A percentile compares a stretch with the other conserved stretches of the same genome.
These are phyloP conservation scores for Triplophysa rosa DNA, from an alignment of 2,113 vertebrate species.

Conservation along the genomic window DNA sequence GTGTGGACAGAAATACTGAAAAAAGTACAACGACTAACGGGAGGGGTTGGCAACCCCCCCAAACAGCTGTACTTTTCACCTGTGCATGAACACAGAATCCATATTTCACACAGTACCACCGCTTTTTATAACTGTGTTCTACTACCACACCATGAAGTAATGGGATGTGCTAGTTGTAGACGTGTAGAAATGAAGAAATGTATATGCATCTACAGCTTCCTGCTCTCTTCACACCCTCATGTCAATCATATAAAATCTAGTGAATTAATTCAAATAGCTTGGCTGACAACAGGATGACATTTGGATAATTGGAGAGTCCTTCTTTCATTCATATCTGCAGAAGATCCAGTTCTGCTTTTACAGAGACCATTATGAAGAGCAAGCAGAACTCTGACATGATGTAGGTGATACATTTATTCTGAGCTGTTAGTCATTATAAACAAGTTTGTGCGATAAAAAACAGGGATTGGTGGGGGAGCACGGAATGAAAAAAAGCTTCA, in stretches of 20 bases:
- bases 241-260: constrained; percentile 11
- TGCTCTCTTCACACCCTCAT: not conserved
- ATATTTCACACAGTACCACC: not conserved
- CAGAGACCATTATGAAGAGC: not conserved
- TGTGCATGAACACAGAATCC: not conserved
- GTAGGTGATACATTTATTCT: not conserved
- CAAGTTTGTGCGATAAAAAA: not conserved
- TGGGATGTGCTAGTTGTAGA: not conserved
- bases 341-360: not conserved
- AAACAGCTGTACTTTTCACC: too few species aligned
- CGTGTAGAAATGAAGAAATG: too few species aligned
- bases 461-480: not conserved
- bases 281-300: constrained; percentile 2
- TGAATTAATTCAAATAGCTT: not conserved
- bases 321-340: not conserved
- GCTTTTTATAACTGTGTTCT: not conserved
- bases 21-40: not conserved
- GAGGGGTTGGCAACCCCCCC: too few species aligned
- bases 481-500: not conserved
- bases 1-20: not conserved
- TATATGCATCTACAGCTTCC: not conserved
- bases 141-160: not conserved
- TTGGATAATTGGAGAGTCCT: not conserved
- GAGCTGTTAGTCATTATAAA: constrained; percentile 21
- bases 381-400: not conserved